Percentiles rank a stretch among this genome's conserved stretches.
These are phyloP conservation scores for Euura lappo DNA, from an alignment of 1,140 invertebrate species.

Conservation along the genomic window DNA sequence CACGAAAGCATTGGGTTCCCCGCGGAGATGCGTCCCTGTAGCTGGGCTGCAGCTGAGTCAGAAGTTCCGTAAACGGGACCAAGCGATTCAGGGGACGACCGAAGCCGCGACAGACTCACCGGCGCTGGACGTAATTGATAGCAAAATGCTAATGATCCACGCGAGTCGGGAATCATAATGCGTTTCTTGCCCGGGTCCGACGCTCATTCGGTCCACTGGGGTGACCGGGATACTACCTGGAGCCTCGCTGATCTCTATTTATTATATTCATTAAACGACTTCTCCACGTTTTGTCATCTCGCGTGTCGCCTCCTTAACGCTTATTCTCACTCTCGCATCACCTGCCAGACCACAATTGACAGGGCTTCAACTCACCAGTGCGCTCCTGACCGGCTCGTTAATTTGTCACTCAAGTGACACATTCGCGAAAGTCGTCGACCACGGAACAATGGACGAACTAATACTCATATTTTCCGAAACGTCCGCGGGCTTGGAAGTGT, in stretches of 20 bases:
- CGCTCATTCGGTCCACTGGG: conserved; percentile 7
- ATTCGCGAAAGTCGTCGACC: too few species aligned
- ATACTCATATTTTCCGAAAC: not conserved
- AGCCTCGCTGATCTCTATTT: not conserved
- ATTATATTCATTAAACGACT: conserved; percentile 7
- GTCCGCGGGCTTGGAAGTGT: not conserved
- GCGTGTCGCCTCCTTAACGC: not conserved
- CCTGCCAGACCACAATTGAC: too few species aligned
- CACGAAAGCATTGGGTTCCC: not conserved
- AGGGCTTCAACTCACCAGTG: too few species aligned
- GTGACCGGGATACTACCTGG: not conserved
- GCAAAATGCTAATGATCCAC: conserved; percentile 53
- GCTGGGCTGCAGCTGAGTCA: not conserved
- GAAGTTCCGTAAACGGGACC: conserved; percentile 9
- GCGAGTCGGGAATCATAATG: conserved; percentile 54
- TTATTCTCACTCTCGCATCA: too few species aligned
- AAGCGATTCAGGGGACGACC: conserved; percentile 10
- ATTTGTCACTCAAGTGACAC: too few species aligned
- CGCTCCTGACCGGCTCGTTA: too few species aligned
- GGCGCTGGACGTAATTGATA: conserved; percentile 47
- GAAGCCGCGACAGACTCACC: conserved; percentile 19
- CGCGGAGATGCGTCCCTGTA: not conserved
- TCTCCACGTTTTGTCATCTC: not conserved
- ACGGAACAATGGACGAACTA: too few species aligned
- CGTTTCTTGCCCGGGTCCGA: conserved; percentile 37